Evolutionary conservation across 2,113 vertebrate species (phyloP).

Genomic region (Seriola aureovittata): DNA sequence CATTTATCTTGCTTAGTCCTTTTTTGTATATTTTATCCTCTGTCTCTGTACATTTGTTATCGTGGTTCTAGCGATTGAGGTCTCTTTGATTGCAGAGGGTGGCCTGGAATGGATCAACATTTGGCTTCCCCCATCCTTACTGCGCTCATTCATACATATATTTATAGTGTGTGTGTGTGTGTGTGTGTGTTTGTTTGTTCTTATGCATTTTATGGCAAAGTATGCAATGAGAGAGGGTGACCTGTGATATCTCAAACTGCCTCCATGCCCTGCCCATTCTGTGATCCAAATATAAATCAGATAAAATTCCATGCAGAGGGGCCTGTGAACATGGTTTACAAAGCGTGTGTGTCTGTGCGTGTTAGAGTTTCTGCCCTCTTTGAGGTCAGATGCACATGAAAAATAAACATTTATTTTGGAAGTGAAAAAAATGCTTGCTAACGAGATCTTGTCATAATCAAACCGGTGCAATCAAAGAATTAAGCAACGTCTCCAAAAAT

Average conservation of each 20-base stretch:
- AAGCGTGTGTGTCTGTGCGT: conserved; percentile 43
- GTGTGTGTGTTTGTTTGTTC: conserved; percentile 28
- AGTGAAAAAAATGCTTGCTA: conserved; percentile 52
- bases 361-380: conserved; percentile 47
- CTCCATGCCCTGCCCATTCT: conserved; percentile 44
- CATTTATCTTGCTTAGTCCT: conserved; percentile 39
- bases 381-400: conserved; percentile 67
- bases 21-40: conserved; percentile 47
- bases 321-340: conserved; percentile 58
- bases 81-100: conserved; percentile 60
- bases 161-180: conserved; percentile 7
- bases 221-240: conserved; percentile 56
- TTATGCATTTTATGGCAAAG: conserved; percentile 42
- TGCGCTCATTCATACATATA: conserved; percentile 11
- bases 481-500: conserved; percentile 57
- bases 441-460: conserved; percentile 63
- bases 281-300: conserved; percentile 82
- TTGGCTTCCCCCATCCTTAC: conserved; percentile 35
- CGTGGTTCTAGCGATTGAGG: conserved; percentile 22
- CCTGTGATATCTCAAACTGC: conserved; percentile 73
- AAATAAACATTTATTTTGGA: conserved; percentile 83
- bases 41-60: conserved; percentile 44
- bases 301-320: conserved; percentile 73
- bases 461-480: conserved; percentile 60
- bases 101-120: conserved; percentile 65